Evolutionary conservation across 2,888 invertebrate species (phyloP), one percentile per base, ranked within the genome.

Genomic region (Drosophila aldrichi): DNA sequence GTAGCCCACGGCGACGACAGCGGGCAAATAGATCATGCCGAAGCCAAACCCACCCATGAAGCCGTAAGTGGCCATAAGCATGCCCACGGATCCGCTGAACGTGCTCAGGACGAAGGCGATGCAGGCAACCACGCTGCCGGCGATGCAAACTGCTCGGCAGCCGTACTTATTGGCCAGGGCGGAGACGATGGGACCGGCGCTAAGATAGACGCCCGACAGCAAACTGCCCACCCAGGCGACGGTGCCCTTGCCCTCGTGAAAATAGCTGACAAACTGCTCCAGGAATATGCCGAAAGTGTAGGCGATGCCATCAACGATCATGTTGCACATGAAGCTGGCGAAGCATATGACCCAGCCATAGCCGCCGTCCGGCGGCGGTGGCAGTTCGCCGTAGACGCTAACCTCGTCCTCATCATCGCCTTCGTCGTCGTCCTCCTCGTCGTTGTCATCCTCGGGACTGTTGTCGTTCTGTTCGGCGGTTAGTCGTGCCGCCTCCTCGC

Each of bases 251-350:
- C 97, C 96, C 91, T 96, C 97, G 29, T 95, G 95, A 92, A 97
- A 99, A 91, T 96, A 96, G 3, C 93, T 94, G 71, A 96, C 96
- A 89, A 98, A 96, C 89, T 96, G 96, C 34, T 95, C 95, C 52
- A 98, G 94, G 94, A 98, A 97, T 91, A 99, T 96, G 60, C 99
- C 99, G 93, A 99, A 99, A 9, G 98, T 98, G 93, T 99, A 99
- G n/a, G 98, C 97, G 76, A 99, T 98, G 85, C 98, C 99, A 93
- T 99, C 99, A 65, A 99, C 98, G 85, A 99, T 97, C 94, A 99
- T 95, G 95, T 99, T 99, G 94, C 98, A 98, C 95, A 99, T 96
- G 93, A 99, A 98, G 49, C 98, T 98, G 60, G 98, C 98, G 90
- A 97, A 96, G 61, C 99, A 98, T 91, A 99, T 97, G 90, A 98